Percentiles rank a stretch among this genome's conserved stretches.
phyloP scores from a whole-genome alignment of 2,113 vertebrate species.

The Pluvianellus socialis region DNA sequence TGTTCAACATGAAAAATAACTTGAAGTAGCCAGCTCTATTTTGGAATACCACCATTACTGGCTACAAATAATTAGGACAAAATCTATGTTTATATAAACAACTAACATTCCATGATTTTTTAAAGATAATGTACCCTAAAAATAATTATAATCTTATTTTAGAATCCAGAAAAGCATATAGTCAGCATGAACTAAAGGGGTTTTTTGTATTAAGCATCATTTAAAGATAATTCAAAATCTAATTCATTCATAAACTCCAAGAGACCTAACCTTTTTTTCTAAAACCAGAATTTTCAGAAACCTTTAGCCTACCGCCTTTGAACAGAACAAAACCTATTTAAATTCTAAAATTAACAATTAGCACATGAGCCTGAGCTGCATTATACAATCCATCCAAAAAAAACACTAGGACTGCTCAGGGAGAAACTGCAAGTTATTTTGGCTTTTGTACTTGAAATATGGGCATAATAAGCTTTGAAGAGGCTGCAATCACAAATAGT shows the following conservation, averaged over 20 bases:
- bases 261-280: not conserved
- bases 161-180: not conserved
- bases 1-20: not conserved
- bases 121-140: not conserved
- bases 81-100: not conserved
- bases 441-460: slow-evolving; percentile 35
- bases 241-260: not conserved
- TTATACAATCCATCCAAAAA: not conserved
- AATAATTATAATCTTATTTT: not conserved
- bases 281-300: not conserved
- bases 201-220: not conserved
- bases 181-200: not conserved
- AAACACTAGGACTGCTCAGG: not conserved
- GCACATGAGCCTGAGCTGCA: not conserved
- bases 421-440: slow-evolving; percentile 18
- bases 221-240: not conserved
- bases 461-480: slow-evolving; percentile 8
- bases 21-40: not conserved
- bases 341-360: slow-evolving; percentile 42
- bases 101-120: not conserved
- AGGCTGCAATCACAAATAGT: not conserved
- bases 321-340: slow-evolving; percentile 35
- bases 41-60: not conserved
- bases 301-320: not conserved
- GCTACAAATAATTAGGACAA: not conserved